Evolutionary conservation across 2,113 vertebrate species (phyloP), one percentile per base, ranked within the genome.

Genomic region (Hydropotes inermis): DNA sequence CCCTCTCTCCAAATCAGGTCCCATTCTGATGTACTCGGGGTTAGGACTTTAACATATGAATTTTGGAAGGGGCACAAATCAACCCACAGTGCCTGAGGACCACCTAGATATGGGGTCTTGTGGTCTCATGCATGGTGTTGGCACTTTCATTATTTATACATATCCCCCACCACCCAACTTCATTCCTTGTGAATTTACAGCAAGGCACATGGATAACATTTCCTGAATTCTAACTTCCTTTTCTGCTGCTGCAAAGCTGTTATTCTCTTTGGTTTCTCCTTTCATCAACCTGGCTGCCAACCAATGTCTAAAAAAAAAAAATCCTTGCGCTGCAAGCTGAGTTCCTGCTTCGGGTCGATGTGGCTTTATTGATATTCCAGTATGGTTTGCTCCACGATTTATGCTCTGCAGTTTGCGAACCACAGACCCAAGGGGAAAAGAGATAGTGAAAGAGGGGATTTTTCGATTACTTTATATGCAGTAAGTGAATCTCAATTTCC

Each of bases 281-380:
- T 94, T 94, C 98, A 99, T 99, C 98, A 98, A 99, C 99, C 99
- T 99, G 99, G 99, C 97, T 97, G 94, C 87, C 97, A 91, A 94
- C 98, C 98, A 98, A 97, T 19, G 8, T 5, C 83, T 84, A 60
- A 97, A 98, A 98, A 99, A 99, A 98, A 98, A 98, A 98, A 98
- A 97, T 47, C 86, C 97, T 95, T 0, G 43, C 30, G 78, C 95
- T 88, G 87, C 95, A 98, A 92, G 89, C 97, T 96, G 85, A 96
- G 97, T 98, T 98, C 98, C 98, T 98, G 45, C 96, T 96, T 98
- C 16, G 47, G 98, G 98, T 98, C 89, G 97, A 96, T 97, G 97
- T 98, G 97, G 98, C 97, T 98, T 98, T 98, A 98, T 98, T 98
- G 98, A 98, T 98, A 98, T 98, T 98, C 97, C 97, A 98, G 76